Base-by-base conservation (phyloP, 2,113 vertebrate species). In the Rhineura floridana region DNA sequence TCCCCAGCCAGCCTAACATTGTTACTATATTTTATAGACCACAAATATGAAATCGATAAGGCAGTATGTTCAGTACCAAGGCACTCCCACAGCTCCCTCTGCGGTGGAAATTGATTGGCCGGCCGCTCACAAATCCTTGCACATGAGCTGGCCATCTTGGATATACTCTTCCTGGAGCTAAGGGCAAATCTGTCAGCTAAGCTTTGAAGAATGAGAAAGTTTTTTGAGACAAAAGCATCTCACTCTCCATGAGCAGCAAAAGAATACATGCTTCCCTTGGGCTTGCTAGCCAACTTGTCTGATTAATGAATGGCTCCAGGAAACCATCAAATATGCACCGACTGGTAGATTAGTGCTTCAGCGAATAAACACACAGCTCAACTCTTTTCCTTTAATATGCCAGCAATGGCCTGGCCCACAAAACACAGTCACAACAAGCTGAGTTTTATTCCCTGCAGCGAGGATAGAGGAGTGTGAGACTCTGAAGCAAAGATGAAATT, bases 31-130 rank as follows among this genome's bases (percentile, higher is more conserved):
- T 96, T 94, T 94, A 94, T 88, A 90, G 92, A 91, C 73, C 90
- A 88, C 91, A 94, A 93, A 90, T 50, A 86, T 81, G 84, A 90
- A 93, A 93, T 91, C 93, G 88, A 93, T 93, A 94, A 92, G 11
- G 87, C 85, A 87, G 81, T 0, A 19, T 88, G 93, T 93, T 87
- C 1, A 0, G 90, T 90, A 92, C 84, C n/a, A 59, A 85, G 89
- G 86, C 25, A 92, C 84, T 75, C 77, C 52, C 89, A 80, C 1
- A 0, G 7, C 72, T 69, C 91, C 90, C 81, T 90, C 77, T 25
- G 39, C 75, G 36, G 80, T 83, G 90, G 87, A 82, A 91, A 92
- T 50, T 80, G 88, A 86, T 90, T 91, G 85, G 28, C 86, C 62
- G 70, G 81, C 76, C 83, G 86, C 86, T 92, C 87, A 52, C 87